Base-by-base conservation (phyloP, 2,888 invertebrate species). In the Lasioglossum malachurum region DNA sequence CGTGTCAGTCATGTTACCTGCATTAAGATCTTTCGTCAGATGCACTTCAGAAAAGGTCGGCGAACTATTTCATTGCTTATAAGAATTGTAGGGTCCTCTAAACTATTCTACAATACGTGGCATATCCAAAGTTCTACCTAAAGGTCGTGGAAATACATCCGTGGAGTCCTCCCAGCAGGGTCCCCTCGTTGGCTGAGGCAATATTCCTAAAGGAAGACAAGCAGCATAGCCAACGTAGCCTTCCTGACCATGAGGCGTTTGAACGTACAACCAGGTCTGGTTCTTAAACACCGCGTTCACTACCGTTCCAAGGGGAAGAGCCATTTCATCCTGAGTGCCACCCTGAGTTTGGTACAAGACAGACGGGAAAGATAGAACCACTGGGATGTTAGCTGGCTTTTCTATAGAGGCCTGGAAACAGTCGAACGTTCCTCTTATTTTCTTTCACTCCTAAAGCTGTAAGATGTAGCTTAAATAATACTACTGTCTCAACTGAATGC, bases 241-340 rank as follows among this genome's bases (percentile, higher is more conserved):
- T 94, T 98, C 98, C 90, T 98, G 97, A 0, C 97, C 98, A 91
- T 98, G 98, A 4, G 98, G 98, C 0, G 98, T 98, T 95, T 98
- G 98, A 31, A 97, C 98, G 93, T 98, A 98, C 60, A 98, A 95
- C 98, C 98, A 98, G 92, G 97, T 97, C 91, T 98, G 97, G 93
- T 98, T 98, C 95, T 98, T 98, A 95, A 98, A 98, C 44, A 98
- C 97, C 0, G 98, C 98, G 94, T 98, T 98, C 19, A 98, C 98
- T 5, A 98, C 98, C 95, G 98, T 98, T 7, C 98, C 98, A 84
- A 98, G 95, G 0, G 98, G 98, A 76, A 98, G 95, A 0, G 97
- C 96, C 76, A 97, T 96, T 95, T 97, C 97, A 16, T 96, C 96
- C 92, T 97, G 97, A 91, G 97, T 97, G 60, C 96, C 96, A n/a